Base-by-base conservation (phyloP, 2,888 invertebrate genomes). In the Macroteleia sp. region DNA sequence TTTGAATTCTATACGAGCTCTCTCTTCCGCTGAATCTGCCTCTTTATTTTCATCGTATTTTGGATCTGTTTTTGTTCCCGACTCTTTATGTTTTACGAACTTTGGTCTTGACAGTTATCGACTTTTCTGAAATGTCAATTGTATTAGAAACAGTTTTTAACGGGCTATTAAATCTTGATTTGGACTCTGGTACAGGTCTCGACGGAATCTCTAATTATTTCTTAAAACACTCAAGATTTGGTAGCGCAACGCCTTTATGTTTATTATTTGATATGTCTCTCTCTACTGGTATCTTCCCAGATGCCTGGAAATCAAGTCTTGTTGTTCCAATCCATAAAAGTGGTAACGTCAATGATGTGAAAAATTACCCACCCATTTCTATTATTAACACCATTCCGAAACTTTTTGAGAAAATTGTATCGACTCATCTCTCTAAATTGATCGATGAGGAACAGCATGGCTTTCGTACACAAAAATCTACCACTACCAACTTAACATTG, bases 271-370 rank as follows among this genome's bases (percentile, higher is more conserved):
- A 59, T 14, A 44, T 14, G 12, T 59, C 59, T 14, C 22, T 52
- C 0, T 10, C 20, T 2, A 12, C 34, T 22, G 30, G 66, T 1
- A n/a, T 44, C 19, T 66, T 66, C 19, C 66, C 66, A 5, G 25
- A 8, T 1, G 2, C 22, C 25, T 66, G 66, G 66, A 66, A 66
- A 41, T 10, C 28, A n/a, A 32, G 61, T 16, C 30, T 20, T 19
- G 17, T 61, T 2, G 36, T 61, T 20, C 61, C 61, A 3, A 25
- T 46, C 4, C 20, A 34, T 30, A 61, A 61, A 25, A 12, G 10
- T 9, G 36, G 50, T 12, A 22, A 46, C 25, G 17, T 14, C 10
- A 10, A 12, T 10, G 19, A 48, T n/a, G 10, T 52, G 6, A 12
- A 12, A 20, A 52, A 52, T 12, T 52, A 52, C 12, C 16, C 34